Percentiles rank a stretch among this genome's conserved stretches.
Evolutionary conservation across 1,140 invertebrate species (phyloP).

Genomic region (Lucilia cuprina): DNA sequence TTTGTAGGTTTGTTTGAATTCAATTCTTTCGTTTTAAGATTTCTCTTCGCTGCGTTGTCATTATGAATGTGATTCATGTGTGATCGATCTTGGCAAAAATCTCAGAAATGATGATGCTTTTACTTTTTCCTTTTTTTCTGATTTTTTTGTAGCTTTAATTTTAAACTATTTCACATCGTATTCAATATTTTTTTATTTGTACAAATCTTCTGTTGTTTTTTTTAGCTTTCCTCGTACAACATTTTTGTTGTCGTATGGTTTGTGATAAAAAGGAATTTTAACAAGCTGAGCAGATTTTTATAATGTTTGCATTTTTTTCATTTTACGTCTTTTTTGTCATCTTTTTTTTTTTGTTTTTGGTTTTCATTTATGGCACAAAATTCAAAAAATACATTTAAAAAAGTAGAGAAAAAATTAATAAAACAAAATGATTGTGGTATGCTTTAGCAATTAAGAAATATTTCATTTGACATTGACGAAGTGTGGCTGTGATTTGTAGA

Average conservation of each 20-base stretch:
- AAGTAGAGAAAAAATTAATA: neutral
- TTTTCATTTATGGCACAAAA: slow-evolving; percentile 8
- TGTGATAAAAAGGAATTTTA: slow-evolving; percentile 35
- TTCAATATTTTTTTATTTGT: neutral
- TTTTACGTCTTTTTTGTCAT: slow-evolving; percentile 2
- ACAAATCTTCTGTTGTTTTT: neutral
- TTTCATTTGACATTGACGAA: slow-evolving; percentile 28
- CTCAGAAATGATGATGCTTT: slow-evolving; percentile 12
- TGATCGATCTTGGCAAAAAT: slow-evolving; percentile 20
- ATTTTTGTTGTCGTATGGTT: slow-evolving; percentile 26
- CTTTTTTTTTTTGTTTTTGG: too few species aligned
- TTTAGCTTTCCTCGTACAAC: slow-evolving; percentile 5
- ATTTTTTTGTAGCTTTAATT: neutral
- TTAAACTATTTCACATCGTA: neutral
- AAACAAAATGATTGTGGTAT: slow-evolving; percentile 27
- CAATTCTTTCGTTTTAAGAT: neutral
- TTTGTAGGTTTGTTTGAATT: neutral
- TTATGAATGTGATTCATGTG: slow-evolving; percentile 26
- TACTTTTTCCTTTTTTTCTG: neutral
- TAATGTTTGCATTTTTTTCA: slow-evolving; percentile 22
- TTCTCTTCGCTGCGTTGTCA: neutral
- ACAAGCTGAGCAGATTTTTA: slow-evolving; percentile 34
- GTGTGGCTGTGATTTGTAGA: slow-evolving; percentile 29
- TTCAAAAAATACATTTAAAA: neutral
- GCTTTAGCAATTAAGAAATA: slow-evolving; percentile 32